These are phyloP conservation scores for Agrotis exclamationis DNA, from an alignment of 2,888 invertebrate species.

Conservation along the genomic window DNA sequence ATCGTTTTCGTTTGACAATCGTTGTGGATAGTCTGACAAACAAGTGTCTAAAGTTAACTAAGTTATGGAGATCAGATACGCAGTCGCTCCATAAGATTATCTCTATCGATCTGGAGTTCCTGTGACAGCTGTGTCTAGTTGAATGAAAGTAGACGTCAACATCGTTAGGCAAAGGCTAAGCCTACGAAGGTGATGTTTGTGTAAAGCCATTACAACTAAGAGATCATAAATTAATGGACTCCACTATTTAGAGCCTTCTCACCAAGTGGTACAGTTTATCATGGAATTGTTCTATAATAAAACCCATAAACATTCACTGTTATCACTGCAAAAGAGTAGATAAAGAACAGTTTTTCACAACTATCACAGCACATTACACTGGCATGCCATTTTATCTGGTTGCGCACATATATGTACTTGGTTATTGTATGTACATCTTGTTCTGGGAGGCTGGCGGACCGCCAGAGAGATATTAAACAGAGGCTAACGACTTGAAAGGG, in stretches of 20 bases:
- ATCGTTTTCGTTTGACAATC: too few species aligned
- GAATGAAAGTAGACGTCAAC: too few species aligned
- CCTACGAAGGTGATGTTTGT: too few species aligned
- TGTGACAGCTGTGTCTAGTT: too few species aligned
- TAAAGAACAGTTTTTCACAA: slow-evolving; percentile 24
- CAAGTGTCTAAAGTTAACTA: too few species aligned
- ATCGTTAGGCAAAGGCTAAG: too few species aligned
- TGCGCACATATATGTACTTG: slow-evolving; percentile 20
- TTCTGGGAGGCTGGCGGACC: slow-evolving; percentile 39
- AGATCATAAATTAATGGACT: background rate
- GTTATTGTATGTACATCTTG: slow-evolving; percentile 24
- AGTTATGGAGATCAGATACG: too few species aligned
- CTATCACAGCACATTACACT: slow-evolving; percentile 49
- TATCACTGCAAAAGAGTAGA: slow-evolving; percentile 24
- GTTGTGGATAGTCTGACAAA: too few species aligned
- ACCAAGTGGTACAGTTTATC: slow-evolving; percentile 9
- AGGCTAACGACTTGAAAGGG: slow-evolving; percentile 61
- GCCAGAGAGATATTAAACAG: slow-evolving; percentile 57
- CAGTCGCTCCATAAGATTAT: too few species aligned
- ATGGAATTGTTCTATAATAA: too few species aligned
- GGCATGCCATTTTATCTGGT: slow-evolving; percentile 46
- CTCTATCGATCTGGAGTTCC: too few species aligned
- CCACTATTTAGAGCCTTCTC: background rate
- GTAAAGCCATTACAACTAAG: too few species aligned
- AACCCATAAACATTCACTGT: slow-evolving; percentile 1